Evolutionary conservation across 2,797 vertebrate genomes (phyloP).

Genomic region (Catharus ustulatus): DNA sequence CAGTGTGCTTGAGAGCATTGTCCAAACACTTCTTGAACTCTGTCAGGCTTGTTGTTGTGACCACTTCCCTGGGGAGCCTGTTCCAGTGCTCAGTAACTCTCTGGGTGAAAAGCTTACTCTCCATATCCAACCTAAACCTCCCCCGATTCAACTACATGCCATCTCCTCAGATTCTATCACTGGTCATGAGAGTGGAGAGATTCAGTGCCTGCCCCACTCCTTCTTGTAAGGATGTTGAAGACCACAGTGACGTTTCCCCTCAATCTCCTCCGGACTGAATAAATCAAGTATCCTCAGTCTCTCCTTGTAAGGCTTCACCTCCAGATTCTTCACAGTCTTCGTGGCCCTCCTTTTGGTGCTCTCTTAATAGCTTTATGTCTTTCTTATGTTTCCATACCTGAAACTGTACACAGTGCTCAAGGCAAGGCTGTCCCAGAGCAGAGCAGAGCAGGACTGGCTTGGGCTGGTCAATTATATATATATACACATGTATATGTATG

Average conservation of each 20-base stretch:
- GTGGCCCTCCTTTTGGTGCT: not conserved
- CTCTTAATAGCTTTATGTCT: not conserved
- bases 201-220: not conserved
- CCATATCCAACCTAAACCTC: not conserved
- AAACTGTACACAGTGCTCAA: not conserved
- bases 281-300: not conserved
- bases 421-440: not conserved
- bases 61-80: not conserved
- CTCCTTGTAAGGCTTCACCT: not conserved
- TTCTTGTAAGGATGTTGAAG: not conserved
- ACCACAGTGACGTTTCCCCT: not conserved
- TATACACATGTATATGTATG: too few species aligned
- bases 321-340: not conserved
- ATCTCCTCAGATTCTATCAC: not conserved
- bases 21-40: not conserved
- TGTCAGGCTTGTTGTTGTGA: not conserved
- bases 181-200: too few species aligned
- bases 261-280: not conserved
- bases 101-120: not conserved
- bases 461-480: not conserved
- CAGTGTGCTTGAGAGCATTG: rapidly evolving
- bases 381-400: not conserved
- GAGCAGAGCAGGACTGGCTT: not conserved
- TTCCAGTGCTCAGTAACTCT: rapidly evolving
- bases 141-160: not conserved